phyloP scores from a whole-genome alignment of 1,140 invertebrate species.

The Habropoda laboriosa region DNA sequence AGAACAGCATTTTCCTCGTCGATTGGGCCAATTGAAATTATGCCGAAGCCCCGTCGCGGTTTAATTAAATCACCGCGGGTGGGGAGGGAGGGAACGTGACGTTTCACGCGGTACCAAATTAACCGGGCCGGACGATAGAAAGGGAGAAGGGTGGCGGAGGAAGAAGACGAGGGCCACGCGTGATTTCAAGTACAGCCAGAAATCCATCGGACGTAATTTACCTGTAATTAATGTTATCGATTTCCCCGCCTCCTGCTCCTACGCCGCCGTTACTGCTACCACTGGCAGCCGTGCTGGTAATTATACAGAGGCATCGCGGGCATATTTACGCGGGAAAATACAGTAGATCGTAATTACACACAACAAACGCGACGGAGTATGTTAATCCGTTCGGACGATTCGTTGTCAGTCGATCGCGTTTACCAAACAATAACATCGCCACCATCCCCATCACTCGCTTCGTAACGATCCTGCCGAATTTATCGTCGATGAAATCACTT shows the following conservation, averaged over 20 bases:
- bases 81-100: constrained; percentile 23
- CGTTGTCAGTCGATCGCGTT: constrained; percentile 44
- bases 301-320: constrained; percentile 43
- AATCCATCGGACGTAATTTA: constrained; percentile 50
- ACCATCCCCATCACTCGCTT: not conserved
- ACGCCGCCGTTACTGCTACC: not conserved
- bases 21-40: constrained; percentile 47
- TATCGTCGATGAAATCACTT: not conserved
- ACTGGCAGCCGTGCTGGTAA: constrained; percentile 9
- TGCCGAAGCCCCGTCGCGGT: constrained; percentile 39
- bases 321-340: constrained; percentile 52
- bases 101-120: constrained; percentile 49
- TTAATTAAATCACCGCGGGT: constrained; percentile 53
- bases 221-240: constrained; percentile 51
- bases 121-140: constrained; percentile 7
- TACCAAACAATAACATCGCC: constrained; percentile 47
- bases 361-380: constrained; percentile 49
- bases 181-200: constrained; percentile 47
- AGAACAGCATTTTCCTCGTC: not conserved
- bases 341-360: constrained; percentile 52
- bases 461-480: constrained; percentile 12
- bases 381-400: constrained; percentile 46
- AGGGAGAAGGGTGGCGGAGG: too few relatives aligned
- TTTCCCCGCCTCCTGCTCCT: too few relatives aligned
- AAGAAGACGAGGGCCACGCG: constrained; percentile 15